Evolutionary conservation across 2,113 vertebrate genomes (phyloP).

Genomic region (Hippotragus niger): DNA sequence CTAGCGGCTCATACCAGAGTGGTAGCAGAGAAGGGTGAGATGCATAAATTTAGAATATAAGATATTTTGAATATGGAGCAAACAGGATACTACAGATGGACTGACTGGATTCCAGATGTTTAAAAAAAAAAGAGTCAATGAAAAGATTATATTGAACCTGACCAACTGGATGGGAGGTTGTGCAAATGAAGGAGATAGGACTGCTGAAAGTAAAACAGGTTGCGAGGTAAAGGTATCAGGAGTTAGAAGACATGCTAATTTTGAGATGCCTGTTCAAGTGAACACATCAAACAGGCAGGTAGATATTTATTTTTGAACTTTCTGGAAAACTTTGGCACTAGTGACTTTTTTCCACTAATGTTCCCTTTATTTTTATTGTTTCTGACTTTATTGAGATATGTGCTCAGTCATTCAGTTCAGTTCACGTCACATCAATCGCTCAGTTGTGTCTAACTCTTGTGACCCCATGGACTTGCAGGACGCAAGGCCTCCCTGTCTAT

Average conservation of each 20-base stretch:
- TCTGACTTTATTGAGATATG: neutral
- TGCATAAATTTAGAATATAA: neutral
- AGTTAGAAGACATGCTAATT: neutral
- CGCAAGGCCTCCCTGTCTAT: accelerated
- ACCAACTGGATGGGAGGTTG: too few relatives aligned
- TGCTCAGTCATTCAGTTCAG: neutral
- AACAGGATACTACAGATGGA: neutral
- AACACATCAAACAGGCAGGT: neutral
- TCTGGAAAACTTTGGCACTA: neutral
- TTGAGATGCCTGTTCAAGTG: neutral
- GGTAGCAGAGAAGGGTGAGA: neutral
- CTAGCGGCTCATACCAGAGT: neutral
- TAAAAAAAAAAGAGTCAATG: neutral
- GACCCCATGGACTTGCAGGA: neutral
- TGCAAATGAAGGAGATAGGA: neutral
- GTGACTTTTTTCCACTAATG: neutral
- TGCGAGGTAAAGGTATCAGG: neutral
- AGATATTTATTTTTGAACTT: neutral
- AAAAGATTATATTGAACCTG: neutral
- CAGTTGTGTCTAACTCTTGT: neutral
- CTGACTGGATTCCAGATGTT: neutral
- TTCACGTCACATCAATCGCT: neutral
- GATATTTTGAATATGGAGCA: neutral
- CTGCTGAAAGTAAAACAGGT: neutral
- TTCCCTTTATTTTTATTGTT: neutral